Base-by-base conservation (phyloP, 2,113 vertebrate species). In the Seriola aureovittata region DNA sequence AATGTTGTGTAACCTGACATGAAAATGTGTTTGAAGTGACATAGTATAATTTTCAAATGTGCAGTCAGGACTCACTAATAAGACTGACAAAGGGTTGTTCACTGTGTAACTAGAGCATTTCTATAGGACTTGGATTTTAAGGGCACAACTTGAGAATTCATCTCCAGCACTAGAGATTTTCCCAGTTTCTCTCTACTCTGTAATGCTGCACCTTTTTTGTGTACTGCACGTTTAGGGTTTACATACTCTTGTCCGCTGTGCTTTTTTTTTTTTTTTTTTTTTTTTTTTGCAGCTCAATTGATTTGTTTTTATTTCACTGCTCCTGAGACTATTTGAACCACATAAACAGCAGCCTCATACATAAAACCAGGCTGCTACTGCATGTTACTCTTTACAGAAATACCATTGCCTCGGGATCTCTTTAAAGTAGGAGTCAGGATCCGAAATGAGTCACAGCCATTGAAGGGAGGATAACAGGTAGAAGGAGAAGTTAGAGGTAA, bases 281-380 rank as follows among this genome's bases (percentile, higher is more conserved):
- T 2, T 40, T 13, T 48, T 75, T 85, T 65, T 5, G 44, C 25
- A 25, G 52, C 65, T 86, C 42, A 65, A 34, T 60, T 75, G 70
- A 82, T 79, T 75, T 79, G n/a, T 69, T 36, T 65, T 81, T 71
- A 64, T 25, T 60, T 71, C 21, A 12, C 65, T 44, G 42, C 58
- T 29, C 23, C 46, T 78, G n/a, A 29, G 67, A 73, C 62, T 38
- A 34, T 54, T 57, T 14, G 21, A 38, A 44, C 10, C 34, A 12
- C 34, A 54, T 58, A 60, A 65, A 81, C 21, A 25, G 23, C 21
- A 42, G 58, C 44, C 68, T 48, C 38, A 70, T 42, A 57, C 57
- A 81, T 76, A 62, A 81, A 81, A 64, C 32, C 29, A 64, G 12
- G n/a, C 21, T 21, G 55, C 46, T 44, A 12, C 32, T 36, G 40